Evolutionary conservation across 2,797 vertebrate species (phyloP), one percentile per base, ranked within the genome.

Genomic region (Mus minutoides): DNA sequence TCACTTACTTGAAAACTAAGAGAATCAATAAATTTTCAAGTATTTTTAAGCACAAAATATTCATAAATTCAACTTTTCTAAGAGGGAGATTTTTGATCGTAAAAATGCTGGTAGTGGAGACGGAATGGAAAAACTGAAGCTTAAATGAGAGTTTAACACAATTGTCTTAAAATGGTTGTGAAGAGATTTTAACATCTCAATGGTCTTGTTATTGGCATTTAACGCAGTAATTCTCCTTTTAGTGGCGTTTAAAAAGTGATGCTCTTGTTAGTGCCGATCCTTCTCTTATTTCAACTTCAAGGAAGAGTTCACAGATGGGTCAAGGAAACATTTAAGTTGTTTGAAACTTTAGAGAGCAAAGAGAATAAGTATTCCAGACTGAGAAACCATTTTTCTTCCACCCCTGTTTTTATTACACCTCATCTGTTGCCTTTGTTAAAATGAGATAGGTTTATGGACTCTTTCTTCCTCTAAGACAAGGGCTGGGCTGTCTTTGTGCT

Each of bases 241-340:
- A 97, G 90, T 97, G 92, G 79, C 86, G 82, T 93, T 97, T 95
- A 95, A 96, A 97, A 96, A 85, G 80, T 82, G 95, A 79, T 86
- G 60, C 60, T 96, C 86, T 90, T 86, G 71, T 95, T 93, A 88
- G 95, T 93, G 92, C 46, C 80, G n/a, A 95, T 96, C 94, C 71
- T 78, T 94, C 43, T 69, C 78, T 79, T 89, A 84, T 86, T 93
- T 96, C 62, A 89, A 21, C 93, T 94, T 62, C 62, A 95, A 86
- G 73, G 52, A 85, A 96, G 95, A 49, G 95, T 97, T 97, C 94
- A 97, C 6, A 67, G 29, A 83, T 60, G 82, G 93, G 96, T 96
- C 94, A 96, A 91, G 93, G 94, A 94, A 97, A 94, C 52, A 84
- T 79, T 29, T 79, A 76, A 83, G 34, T 75, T 94, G 80, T n/a